Conservation (phyloP, 2,797 vertebrate genomes). For the Thripadectes ignobilis region DNA sequence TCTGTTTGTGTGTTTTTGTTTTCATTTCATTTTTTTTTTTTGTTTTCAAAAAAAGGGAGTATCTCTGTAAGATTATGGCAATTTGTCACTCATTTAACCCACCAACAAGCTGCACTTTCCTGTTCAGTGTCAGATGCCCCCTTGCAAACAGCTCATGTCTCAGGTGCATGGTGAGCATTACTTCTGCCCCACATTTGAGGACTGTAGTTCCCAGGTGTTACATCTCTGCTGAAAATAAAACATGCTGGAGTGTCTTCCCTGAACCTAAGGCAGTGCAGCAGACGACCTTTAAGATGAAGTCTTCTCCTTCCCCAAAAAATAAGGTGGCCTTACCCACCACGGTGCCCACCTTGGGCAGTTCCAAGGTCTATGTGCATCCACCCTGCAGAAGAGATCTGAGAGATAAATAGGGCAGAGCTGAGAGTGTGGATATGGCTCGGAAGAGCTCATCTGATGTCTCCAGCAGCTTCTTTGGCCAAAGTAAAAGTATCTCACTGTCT, state of each 20-base stretch:
- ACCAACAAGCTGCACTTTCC: slow-evolving; percentile 14
- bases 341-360: not conserved
- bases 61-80: not conserved
- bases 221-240: not conserved
- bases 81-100: slow-evolving; percentile 27
- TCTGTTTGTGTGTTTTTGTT: not conserved
- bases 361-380: not conserved
- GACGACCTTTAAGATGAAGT: not conserved
- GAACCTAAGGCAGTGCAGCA: not conserved
- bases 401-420: not conserved
- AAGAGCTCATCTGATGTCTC: not conserved
- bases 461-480: not conserved
- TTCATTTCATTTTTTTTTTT: not conserved
- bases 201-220: not conserved
- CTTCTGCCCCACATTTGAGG: not conserved
- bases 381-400: not conserved
- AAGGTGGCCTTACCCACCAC: not conserved
- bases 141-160: not conserved
- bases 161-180: not conserved
- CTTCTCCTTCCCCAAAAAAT: not conserved
- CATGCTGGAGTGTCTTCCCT: not conserved
- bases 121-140: not conserved
- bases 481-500: not conserved
- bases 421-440: not conserved
- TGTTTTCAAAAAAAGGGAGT: not conserved